Evolutionary conservation across 2,797 vertebrate species (phyloP).

Genomic region (Sebastes matsubarae): DNA sequence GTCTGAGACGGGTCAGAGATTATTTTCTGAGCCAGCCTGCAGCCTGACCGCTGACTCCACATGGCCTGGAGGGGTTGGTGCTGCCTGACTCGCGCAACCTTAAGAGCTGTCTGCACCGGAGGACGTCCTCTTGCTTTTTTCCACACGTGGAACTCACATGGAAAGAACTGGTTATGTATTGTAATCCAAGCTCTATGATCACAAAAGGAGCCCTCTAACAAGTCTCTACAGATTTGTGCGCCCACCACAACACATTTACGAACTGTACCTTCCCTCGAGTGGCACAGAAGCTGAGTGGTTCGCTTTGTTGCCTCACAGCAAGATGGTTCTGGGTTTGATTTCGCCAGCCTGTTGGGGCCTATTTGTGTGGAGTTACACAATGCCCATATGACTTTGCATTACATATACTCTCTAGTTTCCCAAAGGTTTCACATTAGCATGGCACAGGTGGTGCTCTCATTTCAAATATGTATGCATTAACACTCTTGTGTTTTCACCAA

Average conservation of each 20-base stretch:
- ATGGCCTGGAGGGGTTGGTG: background rate
- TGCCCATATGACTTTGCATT: background rate
- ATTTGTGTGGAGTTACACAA: conserved; percentile 10
- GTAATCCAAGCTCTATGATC: conserved; percentile 11
- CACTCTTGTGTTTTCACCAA: conserved; percentile 6
- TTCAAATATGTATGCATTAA: conserved; percentile 12
- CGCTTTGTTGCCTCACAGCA: conserved; percentile 26
- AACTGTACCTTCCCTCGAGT: conserved; percentile 5
- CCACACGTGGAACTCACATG: background rate
- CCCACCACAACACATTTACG: conserved; percentile 6
- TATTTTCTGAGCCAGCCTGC: conserved; percentile 16
- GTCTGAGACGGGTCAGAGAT: conserved; percentile 21
- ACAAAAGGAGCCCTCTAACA: conserved; percentile 22
- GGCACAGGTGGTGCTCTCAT: background rate
- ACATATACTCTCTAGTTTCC: background rate
- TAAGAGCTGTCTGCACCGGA: background rate
- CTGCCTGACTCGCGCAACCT: conserved; percentile 9
- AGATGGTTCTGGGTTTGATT: conserved; percentile 22
- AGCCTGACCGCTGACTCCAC: conserved; percentile 3
- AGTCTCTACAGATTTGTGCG: conserved; percentile 19
- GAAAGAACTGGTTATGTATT: conserved; percentile 5
- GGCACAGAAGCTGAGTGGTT: conserved; percentile 25
- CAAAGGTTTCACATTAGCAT: background rate
- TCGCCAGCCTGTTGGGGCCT: conserved; percentile 12
- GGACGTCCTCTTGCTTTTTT: background rate